Base-by-base conservation (phyloP, 2,888 invertebrate species). In the Campoletis raptor region DNA sequence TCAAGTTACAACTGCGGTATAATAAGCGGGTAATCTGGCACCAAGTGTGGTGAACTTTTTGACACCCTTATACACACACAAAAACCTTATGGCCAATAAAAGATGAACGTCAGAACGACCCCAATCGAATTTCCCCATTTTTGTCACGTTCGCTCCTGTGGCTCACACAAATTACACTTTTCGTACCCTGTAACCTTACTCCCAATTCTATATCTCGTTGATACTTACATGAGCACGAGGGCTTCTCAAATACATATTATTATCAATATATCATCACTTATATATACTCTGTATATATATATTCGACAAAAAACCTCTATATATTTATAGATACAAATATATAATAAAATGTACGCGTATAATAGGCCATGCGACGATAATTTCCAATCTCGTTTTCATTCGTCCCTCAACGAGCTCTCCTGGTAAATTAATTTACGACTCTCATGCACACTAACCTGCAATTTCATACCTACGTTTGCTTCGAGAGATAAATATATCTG, bases 1-100 rank as follows among this genome's bases (percentile, higher is more conserved):
- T 87, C 79, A 30, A 66, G 82, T 85, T 82, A 30, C 6, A 37
- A 78, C 40, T 78, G 86, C 74, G 81, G 79, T 76, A 72, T 85
- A 87, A 87, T 87, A 87, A 87, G 86, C 86, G 81, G 79, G 86
- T 87, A 87, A 87, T 87, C 84, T 54, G 52, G 86, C 84, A 84
- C 86, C 78, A 64, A 74, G 74, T 86, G 85, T 74, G 85, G 86
- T 82, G 82, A 84, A 89, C 85, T 89, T 89, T 87, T 87, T 74
- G 83, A 83, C 87, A 80, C 82, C 83, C 78, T 79, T 85, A 79
- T 80, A 40, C 64, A 72, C 67, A 54, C 37, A 83, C 73, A 69
- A 54, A 36, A 54, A 78, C 64, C 70, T 61, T 37, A 37, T n/a
- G 54, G 37, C 37, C 61, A 18, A 37, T 76, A 61, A 84, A 74